A percentile compares a stretch with the other conserved stretches of the same genome.
Conservation (phyloP, 2,888 invertebrate genomes). For the Ptilodon capucinus region DNA sequence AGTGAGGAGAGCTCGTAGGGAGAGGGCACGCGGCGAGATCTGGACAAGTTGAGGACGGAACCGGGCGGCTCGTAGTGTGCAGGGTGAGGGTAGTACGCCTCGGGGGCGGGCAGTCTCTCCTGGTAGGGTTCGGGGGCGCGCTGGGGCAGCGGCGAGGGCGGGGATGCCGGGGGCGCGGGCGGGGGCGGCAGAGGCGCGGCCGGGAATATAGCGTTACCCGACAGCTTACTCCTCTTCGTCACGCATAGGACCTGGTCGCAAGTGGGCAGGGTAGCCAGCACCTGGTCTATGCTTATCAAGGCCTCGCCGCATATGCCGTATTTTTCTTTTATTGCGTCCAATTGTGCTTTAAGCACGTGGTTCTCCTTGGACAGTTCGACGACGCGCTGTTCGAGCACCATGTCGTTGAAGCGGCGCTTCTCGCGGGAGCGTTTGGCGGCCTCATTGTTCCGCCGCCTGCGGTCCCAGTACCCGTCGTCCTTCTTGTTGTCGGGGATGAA, state of each 20-base stretch:
- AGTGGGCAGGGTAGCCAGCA: slow-evolving; percentile 91
- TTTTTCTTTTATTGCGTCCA: slow-evolving; percentile 96
- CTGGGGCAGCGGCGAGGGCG: slow-evolving; percentile 79
- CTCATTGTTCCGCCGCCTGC: slow-evolving; percentile 97
- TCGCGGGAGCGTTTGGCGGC: slow-evolving; percentile 98
- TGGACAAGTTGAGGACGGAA: slow-evolving; percentile 88
- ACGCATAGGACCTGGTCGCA: slow-evolving; percentile 93
- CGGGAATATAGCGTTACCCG: slow-evolving; percentile 79
- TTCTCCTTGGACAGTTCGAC: slow-evolving; percentile 97
- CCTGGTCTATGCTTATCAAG: slow-evolving; percentile 94
- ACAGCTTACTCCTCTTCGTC: slow-evolving; percentile 86
- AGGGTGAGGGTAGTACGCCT: slow-evolving; percentile 76
- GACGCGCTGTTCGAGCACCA: slow-evolving; percentile 97
- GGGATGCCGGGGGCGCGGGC: slow-evolving; percentile 74
- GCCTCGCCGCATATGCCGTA: slow-evolving; percentile 94
- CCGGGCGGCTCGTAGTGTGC: slow-evolving; percentile 84
- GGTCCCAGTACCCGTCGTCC: slow-evolving; percentile 98
- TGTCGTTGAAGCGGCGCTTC: slow-evolving; percentile 97
- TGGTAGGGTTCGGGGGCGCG: slow-evolving; percentile 79
- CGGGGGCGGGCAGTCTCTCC: slow-evolving; percentile 72
- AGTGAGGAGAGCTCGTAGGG: slow-evolving; percentile 93
- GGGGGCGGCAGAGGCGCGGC: slow-evolving; percentile 80
- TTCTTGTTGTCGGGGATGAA: slow-evolving; percentile 98
- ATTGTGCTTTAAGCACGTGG: slow-evolving; percentile 95
- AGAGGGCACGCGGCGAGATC: slow-evolving; percentile 85